These are phyloP conservation scores for Amiota minor DNA, from an alignment of 2,888 invertebrate genomes.

Conservation along the genomic window DNA sequence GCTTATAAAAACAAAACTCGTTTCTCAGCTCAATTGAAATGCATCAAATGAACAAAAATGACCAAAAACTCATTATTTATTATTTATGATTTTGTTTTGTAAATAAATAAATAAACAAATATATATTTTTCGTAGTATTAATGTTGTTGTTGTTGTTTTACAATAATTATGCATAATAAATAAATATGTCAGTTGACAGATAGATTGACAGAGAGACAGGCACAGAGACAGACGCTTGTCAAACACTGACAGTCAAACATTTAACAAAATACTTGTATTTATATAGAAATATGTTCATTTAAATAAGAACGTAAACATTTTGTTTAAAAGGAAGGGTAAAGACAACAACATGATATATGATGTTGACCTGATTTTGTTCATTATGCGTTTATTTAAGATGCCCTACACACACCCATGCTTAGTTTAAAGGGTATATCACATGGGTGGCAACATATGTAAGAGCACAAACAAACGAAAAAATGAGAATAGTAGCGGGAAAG, in stretches of 20 bases:
- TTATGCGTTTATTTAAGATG: no score
- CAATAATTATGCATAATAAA: conserved; percentile 20
- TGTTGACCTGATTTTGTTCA: conserved; percentile 46
- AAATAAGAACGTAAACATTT: not conserved
- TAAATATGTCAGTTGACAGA: conserved; percentile 16
- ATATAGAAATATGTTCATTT: no score
- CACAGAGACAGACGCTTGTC: not conserved
- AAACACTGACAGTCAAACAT: not conserved
- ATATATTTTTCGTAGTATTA: not conserved
- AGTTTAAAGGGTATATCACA: no score
- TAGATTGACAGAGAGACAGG: no score
- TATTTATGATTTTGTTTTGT: not conserved
- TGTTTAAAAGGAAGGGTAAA: conserved; percentile 25
- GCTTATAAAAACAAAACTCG: not conserved
- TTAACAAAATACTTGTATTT: no score
- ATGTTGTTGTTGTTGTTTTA: not conserved
- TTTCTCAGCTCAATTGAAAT: not conserved
- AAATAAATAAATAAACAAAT: not conserved
- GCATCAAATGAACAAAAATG: not conserved
- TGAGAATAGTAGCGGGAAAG: no score
- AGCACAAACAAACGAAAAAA: no score
- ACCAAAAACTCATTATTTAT: not conserved
- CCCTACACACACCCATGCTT: no score
- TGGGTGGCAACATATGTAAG: no score
- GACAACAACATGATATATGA: conserved; percentile 48